Evolutionary conservation across 23 tunicate species (phyloP), one percentile per base, ranked within the genome.

Genomic region (Halocynthia roretzi): DNA sequence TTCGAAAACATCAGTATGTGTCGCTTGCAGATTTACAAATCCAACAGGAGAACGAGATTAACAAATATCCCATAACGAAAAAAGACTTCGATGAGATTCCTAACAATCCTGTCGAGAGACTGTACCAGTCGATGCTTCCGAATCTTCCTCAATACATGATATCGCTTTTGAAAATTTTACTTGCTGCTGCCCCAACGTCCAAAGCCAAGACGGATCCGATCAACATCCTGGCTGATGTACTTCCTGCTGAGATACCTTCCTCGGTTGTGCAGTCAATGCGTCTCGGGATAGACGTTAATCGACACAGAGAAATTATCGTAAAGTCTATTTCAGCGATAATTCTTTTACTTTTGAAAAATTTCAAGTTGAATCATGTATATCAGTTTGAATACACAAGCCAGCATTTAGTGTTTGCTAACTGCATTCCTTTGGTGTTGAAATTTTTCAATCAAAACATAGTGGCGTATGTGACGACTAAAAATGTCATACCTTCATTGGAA

Each of bases 151-250:
- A 90, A 63, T 90, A 96, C 76, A 86, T 96, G 89, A 96, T 96
- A 67, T 96, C 99, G 7, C 70, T 96, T 54, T 72, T 96, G 70
- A 87, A 96, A 80, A 85, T 96, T n/a, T 62, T 96, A 55, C 93
- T 96, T 7, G 99, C 99, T n/a, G 99, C 99, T 55, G 99, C 99
- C 7, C 99, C 99, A 22, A 89, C 96, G 10, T 75, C 96, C 8
- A 96, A 90, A 62, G 77, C 88, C 7, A 86, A 92, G 60, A 92
- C 66, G 31, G 98, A 92, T 21, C 78, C 98, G 8, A 83, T 92
- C 53, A 92, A 86, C 54, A 83, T 92, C 58, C 62, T 92, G 57
- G 75, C 92, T 8, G 98, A 92, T 78, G 92, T 92, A 20, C 56
- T 92, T 67, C 98, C 98, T 10, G 71, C 90, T 56, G 92, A 82